phyloP scores from a whole-genome alignment of 2,113 vertebrate species.

The Origma solitaria region DNA sequence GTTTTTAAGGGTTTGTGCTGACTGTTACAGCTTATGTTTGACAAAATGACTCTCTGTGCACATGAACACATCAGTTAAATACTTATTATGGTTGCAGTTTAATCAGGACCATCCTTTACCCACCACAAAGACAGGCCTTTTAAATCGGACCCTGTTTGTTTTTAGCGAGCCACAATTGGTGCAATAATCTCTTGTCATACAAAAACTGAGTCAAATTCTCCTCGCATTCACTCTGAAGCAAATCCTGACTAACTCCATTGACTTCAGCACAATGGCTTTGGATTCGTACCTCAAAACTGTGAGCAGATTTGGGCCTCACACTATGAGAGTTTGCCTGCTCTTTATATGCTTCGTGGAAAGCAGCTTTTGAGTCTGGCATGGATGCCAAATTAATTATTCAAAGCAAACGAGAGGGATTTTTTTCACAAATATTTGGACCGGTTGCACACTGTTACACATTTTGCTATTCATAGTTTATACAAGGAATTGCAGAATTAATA shows the following conservation, averaged over 20 bases:
- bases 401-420: neutral
- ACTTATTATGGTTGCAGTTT: neutral
- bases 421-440: neutral
- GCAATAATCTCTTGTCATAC: neutral
- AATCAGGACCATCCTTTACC: neutral
- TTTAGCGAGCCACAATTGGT: neutral
- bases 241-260: conserved; percentile 8
- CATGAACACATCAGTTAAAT: neutral
- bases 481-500: neutral
- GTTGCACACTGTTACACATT: neutral
- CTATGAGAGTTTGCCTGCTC: neutral
- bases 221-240: neutral
- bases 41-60: neutral
- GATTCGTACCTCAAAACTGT: neutral
- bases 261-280: neutral
- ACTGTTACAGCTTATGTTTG: neutral
- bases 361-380: neutral
- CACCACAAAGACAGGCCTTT: accelerated
- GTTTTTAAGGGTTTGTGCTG: neutral
- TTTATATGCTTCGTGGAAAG: neutral
- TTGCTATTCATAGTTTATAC: neutral
- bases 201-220: neutral
- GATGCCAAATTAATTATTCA: conserved; percentile 45
- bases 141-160: neutral
- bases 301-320: neutral